Base-by-base conservation (phyloP, 2,113 vertebrate genomes). In the Hippocampus barbouri region DNA sequence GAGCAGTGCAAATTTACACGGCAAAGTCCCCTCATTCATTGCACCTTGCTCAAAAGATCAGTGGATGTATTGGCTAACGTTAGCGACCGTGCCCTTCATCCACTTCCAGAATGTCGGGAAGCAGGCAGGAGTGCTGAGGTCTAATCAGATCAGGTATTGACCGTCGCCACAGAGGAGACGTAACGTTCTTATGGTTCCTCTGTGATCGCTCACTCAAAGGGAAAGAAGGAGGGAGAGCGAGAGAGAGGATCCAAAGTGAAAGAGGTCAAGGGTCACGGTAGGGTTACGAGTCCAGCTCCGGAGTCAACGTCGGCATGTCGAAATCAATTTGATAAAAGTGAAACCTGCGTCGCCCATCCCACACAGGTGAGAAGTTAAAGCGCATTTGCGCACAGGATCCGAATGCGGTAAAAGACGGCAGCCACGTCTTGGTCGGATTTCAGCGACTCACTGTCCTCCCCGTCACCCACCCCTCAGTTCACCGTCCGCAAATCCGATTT, bases 141-240 rank as follows among this genome's bases (percentile, higher is more conserved):
- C 76, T 87, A 88, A 89, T 89, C 81, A 85, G 72, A 88, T 86
- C 79, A 81, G 47, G 69, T 83, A 89, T 89, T 63, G 83, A 89
- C 83, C 73, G 75, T 74, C 72, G 83, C 82, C 76, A 78, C 73
- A 69, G 71, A 74, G 68, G 57, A 81, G 62, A 72, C 73, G 73
- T 80, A 81, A 87, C 75, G 73, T 71, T 77, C 53, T 77, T 38
- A 5, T 23, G 40, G 62, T 51, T 83, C 45, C 47, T 30, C 30
- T 30, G 30, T 30, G 30, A 30, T 30, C 30, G 30, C 30, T 30
- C 30, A 30, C 30, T 80, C 30, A 73, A 54, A 21, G 45, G 61
- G 47, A 43, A n/a, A 57, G 61, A 14, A 25, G n/a, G 64, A 72
- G 47, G 64, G 56, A 62, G 66, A 11, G 41, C 10, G 41, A 11